phyloP scores from a whole-genome alignment of 2,797 vertebrate genomes.

The Octomys mimax region DNA sequence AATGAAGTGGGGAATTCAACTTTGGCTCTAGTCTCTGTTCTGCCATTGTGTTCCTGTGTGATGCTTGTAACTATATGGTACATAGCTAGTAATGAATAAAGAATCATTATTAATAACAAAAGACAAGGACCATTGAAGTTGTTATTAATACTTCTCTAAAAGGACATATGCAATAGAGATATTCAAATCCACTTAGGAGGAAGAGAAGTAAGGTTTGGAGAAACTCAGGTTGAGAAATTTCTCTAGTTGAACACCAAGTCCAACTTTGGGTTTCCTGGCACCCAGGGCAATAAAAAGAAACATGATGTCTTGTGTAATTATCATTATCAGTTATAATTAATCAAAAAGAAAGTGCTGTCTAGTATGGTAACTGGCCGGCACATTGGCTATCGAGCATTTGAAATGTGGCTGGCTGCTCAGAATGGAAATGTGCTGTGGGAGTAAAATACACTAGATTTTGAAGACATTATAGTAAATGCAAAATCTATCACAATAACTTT shows the following conservation, averaged over 20 bases:
- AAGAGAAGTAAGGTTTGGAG: not conserved
- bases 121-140: not conserved
- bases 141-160: not conserved
- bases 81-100: not conserved
- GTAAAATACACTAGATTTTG: not conserved
- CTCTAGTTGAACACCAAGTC: not conserved
- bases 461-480: not conserved
- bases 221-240: slow-evolving; percentile 19
- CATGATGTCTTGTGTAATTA: not conserved
- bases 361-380: not conserved
- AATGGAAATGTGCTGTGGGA: not conserved
- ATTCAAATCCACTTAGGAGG: not conserved
- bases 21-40: not conserved
- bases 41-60: not conserved
- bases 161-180: not conserved
- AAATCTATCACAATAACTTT: not conserved
- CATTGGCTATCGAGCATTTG: accelerated
- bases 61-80: accelerated
- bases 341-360: not conserved
- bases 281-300: slow-evolving; percentile 37
- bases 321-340: not conserved
- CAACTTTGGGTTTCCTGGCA: slow-evolving; percentile 68
- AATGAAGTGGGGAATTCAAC: not conserved
- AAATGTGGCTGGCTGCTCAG: not conserved
- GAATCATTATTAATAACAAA: not conserved